Percentiles rank a stretch among this genome's conserved stretches.
Evolutionary conservation across 2,888 invertebrate genomes (phyloP).

Genomic region (Trichopria drosophilae): DNA sequence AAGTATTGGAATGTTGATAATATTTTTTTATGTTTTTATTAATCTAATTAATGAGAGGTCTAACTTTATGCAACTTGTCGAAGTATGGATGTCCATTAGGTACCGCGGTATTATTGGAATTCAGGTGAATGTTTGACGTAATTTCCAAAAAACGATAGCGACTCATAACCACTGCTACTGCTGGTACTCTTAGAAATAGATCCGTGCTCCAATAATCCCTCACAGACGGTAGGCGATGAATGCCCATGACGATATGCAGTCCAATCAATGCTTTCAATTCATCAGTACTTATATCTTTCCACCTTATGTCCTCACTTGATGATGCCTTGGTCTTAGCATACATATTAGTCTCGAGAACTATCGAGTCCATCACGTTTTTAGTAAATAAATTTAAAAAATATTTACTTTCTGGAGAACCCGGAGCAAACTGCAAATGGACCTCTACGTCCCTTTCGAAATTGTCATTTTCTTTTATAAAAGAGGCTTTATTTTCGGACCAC

Average conservation of each 20-base stretch:
- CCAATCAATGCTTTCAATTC: constrained; percentile 13
- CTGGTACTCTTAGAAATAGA: constrained; percentile 7
- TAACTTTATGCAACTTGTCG: constrained; percentile 6
- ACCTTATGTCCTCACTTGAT: neutral
- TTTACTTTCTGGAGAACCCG: too few species aligned
- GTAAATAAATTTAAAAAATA: constrained; percentile 4
- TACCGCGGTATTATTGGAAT: neutral
- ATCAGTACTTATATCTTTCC: constrained; percentile 7
- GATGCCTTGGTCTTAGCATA: constrained; percentile 13
- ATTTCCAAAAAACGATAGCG: constrained; percentile 9
- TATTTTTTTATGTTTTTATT: neutral
- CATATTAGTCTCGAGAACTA: constrained; percentile 28
- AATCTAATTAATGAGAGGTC: neutral
- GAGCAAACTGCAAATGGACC: constrained; percentile 4
- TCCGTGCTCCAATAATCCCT: constrained; percentile 15
- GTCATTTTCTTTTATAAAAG: constrained; percentile 5
- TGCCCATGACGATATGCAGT: constrained; percentile 6
- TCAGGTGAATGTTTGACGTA: neutral
- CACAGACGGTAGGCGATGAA: constrained; percentile 8
- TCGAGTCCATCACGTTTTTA: constrained; percentile 3
- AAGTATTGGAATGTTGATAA: neutral
- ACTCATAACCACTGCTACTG: constrained; percentile 10
- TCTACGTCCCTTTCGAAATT: constrained; percentile 4
- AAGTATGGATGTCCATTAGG: constrained; percentile 5
- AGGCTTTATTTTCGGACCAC: neutral